phyloP scores from a whole-genome alignment of 2,888 invertebrate genomes.

The Prenolepis imparis region DNA sequence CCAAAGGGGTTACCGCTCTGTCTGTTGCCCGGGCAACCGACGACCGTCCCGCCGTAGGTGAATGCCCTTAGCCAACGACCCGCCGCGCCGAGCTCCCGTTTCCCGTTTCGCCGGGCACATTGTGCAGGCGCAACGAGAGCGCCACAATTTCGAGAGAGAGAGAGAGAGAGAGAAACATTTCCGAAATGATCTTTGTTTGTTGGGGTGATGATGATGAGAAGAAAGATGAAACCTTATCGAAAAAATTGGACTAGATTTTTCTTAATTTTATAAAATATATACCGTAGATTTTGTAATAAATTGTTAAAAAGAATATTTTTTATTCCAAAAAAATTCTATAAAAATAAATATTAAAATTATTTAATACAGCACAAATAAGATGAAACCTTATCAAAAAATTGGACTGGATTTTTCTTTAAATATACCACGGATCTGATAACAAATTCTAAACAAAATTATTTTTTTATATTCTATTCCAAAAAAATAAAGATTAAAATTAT shows the following conservation, averaged over 20 bases:
- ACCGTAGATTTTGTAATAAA: no score
- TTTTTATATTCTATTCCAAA: neutral
- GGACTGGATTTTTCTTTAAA: neutral
- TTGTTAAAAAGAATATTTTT: no score
- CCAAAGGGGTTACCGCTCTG: conserved; percentile 76
- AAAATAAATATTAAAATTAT: no score
- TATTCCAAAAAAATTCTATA: no score
- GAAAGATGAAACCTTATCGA: neutral
- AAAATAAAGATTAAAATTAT: neutral
- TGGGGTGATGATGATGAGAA: no score
- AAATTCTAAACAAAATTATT: neutral
- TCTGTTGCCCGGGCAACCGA: conserved; percentile 78
- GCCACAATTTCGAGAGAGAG: neutral
- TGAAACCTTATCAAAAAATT: no score
- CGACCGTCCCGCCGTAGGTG: conserved; percentile 69
- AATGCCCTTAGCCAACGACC: conserved; percentile 71
- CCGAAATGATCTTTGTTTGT: neutral
- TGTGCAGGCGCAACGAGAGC: conserved; percentile 20
- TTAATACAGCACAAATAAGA: no score
- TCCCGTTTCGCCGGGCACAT: neutral
- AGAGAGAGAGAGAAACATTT: neutral
- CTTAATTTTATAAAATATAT: no score
- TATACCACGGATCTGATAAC: neutral
- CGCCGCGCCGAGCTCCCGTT: conserved; percentile 8
- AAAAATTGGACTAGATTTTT: neutral